Conservation (phyloP, 2,888 invertebrate genomes). For the Blastobasis lacticolella region DNA sequence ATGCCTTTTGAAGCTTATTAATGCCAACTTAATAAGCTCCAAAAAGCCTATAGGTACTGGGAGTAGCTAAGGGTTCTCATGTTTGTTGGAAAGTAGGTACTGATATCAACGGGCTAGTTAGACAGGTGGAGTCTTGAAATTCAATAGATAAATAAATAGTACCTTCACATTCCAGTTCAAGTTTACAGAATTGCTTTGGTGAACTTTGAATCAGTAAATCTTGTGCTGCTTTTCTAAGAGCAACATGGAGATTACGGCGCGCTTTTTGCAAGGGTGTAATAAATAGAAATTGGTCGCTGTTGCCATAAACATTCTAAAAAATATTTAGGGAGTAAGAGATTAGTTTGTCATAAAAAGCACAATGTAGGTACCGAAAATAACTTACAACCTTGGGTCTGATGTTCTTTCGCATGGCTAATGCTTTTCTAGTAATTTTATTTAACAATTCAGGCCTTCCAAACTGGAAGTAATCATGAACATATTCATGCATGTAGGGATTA, state of each 20-base stretch:
- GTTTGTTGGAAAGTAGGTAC: no score
- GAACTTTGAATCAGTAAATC: conserved; percentile 45
- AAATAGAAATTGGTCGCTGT: conserved; percentile 37
- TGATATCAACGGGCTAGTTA: no score
- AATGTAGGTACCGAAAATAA: background rate
- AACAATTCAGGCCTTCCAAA: conserved; percentile 68
- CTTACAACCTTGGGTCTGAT: conserved; percentile 43
- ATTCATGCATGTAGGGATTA: conserved; percentile 75
- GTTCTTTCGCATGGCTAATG: conserved; percentile 50
- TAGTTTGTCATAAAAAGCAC: no score
- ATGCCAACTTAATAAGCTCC: no score
- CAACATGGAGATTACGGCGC: conserved; percentile 52
- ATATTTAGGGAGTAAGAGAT: background rate
- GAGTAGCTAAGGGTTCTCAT: no score
- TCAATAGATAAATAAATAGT: conserved; percentile 7
- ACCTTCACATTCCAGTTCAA: conserved; percentile 43
- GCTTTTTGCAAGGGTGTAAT: conserved; percentile 64
- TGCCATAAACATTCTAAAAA: conserved; percentile 33
- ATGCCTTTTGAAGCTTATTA: no score
- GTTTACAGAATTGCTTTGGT: conserved; percentile 32
- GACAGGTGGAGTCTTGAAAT: no score
- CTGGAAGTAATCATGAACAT: conserved; percentile 74
- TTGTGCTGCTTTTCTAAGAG: conserved; percentile 56
- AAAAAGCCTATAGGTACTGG: no score
- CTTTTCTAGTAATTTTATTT: conserved; percentile 71